Evolutionary conservation across 2,113 vertebrate species (phyloP), one percentile per base, ranked within the genome.

Genomic region (Gadus macrocephalus): DNA sequence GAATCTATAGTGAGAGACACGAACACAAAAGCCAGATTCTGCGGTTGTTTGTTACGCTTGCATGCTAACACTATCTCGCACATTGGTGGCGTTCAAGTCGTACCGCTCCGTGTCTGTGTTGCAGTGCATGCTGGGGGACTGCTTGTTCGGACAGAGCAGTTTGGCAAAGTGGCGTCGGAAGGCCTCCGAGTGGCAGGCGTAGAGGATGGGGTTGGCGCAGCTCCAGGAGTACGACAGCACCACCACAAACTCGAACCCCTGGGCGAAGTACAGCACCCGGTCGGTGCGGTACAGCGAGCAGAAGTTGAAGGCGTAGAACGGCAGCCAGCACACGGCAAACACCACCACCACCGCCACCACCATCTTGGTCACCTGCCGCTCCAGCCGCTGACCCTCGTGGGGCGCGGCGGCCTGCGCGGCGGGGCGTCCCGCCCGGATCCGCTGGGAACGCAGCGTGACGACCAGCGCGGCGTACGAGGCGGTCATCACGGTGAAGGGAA

Each of bases 221-320:
- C 92, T 93, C 92, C 92, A 92, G 0, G 89, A 89, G 73, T 93
- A 93, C 0, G 92, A 93, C 76, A 93, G 61, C 73, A 91, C 78
- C n/a, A 93, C 90, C 28, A 83, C 83, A 1, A 89, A 77, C 78
- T 91, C 89, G 20, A 93, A 93, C 0, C 83, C 83, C 22, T 77
- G 78, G 35, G 76, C 31, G 20, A 92, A 88, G 20, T 68, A 59
- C 2, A 73, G 42, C 0, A 55, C 69, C 8, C 75, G 11, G 14
- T 77, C 75, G 0, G 0, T 69, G 17, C 75, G 78, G 15, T 76
- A 62, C 38, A 89, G 64, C 0, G 89, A 81, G 67, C 81, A 92
- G 72, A 93, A 92, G 89, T 93, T 93, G 53, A 92, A 79, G 58
- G 83, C 64, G 67, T 93, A 93, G 77, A 93, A 93, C 0, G 92